Base-by-base conservation (phyloP, 2,888 invertebrate species). In the Sialis fuliginosa region DNA sequence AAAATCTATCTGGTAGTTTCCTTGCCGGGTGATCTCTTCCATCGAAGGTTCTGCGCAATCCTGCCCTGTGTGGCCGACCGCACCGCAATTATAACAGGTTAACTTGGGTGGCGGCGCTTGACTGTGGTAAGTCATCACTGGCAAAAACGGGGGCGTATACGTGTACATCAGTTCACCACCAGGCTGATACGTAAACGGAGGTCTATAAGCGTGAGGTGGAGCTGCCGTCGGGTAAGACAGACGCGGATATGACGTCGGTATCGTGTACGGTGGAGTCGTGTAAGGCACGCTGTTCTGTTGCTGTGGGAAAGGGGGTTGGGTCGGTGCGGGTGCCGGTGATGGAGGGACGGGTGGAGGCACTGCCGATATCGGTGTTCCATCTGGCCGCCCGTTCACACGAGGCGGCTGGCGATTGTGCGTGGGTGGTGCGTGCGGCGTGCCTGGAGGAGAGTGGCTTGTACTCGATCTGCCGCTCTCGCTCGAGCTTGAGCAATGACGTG, bases 81-180 rank as follows among this genome's bases (percentile, higher is more conserved):
- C 82, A 50, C 93, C 93, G 68, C 95, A 95, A 64, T 93, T 95
- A 70, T 85, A 92, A 67, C 93, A 95, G 40, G 86, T 84, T 47
- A 77, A 67, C 62, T 81, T 78, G 41, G 74, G 72, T 45, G 74
- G 73, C 53, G 74, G 54, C 52, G 70, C 68, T 60, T 62, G 69
- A 48, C 66, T 67, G 64, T 6, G 67, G 67, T 56, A 69, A 69
- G 47, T 44, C 42, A 48, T 42, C 39, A 51, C 42, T 13, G 61
- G 60, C 42, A 64, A 60, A 47, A 60, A 58, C 35, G 62, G 60
- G 3, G 62, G 55, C 46, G 63, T 60, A 48, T 63, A 60, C 50
- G 60, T 58, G 42, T 60, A 62, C 54, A 72, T 60, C 50, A 72
- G 60, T 51, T 73, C 72, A 49, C 71, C 72, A 53, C 72, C 72